Evolutionary conservation across 2,113 vertebrate species (phyloP).

Genomic region (Crotalus helleri): DNA sequence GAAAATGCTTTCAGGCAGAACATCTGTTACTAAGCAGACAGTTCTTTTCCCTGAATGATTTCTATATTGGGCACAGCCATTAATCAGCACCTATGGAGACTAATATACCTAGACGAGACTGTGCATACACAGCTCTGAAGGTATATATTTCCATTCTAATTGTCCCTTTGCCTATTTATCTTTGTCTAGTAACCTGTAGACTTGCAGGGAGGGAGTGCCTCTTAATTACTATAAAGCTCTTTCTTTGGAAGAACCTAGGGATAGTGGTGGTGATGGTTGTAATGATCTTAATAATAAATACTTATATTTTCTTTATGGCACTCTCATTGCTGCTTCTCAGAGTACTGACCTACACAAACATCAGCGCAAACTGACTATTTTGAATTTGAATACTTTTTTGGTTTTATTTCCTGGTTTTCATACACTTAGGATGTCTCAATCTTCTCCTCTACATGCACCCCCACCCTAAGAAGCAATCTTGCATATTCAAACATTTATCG

Average conservation of each 20-base stretch:
- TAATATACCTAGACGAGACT: not conserved
- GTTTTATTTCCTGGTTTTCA: not conserved
- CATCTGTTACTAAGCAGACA: not conserved
- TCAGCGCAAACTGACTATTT: not conserved
- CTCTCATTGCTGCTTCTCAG: not conserved
- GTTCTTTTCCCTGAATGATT: not conserved
- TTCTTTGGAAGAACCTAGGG: not conserved
- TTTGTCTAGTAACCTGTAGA: slow-evolving; percentile 1
- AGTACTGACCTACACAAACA: not conserved
- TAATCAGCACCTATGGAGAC: slow-evolving; percentile 15
- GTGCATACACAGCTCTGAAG: not conserved
- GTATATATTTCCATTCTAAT: not conserved
- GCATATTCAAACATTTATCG: not conserved
- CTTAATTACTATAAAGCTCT: not conserved
- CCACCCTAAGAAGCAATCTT: not conserved
- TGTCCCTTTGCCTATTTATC: slow-evolving; percentile 9
- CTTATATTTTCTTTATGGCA: not conserved
- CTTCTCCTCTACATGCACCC: not conserved
- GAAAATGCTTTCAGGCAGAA: not conserved
- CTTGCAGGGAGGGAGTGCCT: not conserved
- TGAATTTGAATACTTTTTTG: not conserved
- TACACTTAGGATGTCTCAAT: not conserved
- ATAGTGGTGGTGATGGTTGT: not conserved
- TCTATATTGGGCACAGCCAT: not conserved
- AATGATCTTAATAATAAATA: not conserved